Evolutionary conservation across 2,797 vertebrate species (phyloP), one percentile per base, ranked within the genome.

Genomic region (Sebastes paucispinis): DNA sequence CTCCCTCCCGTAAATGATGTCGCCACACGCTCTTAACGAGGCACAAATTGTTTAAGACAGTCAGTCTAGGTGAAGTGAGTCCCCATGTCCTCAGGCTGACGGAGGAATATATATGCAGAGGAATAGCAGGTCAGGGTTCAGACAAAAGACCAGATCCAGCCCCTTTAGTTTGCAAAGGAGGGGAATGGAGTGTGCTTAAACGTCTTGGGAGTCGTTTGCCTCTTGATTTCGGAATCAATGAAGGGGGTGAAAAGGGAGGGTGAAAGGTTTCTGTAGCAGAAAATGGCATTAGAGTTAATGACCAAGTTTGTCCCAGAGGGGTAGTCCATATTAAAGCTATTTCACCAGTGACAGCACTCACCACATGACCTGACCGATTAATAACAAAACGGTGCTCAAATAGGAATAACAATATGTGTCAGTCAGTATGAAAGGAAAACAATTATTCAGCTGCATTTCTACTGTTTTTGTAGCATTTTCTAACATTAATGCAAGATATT

Each of bases 221-320:
- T 92, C 91, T 94, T 93, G 89, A 92, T 95, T 94, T 94, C 90
- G 83, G 87, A 94, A 92, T 95, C 92, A 92, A 92, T 94, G 90
- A 90, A 86, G 86, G 81, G 79, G 84, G 71, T 63, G 87, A 86
- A 62, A 75, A 82, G 81, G 89, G 91, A 85, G 88, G 87, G 88
- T 71, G 85, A 90, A 88, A 79, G 90, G 89, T 84, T 92, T 85
- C 90, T 88, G 72, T 75, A 83, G 94, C 93, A 94, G 94, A 94
- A 95, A 95, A 96, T 94, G 94, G 93, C 91, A 95, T 95, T 94
- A 95, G 93, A 94, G 93, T 95, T 96, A 96, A 96, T 96, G 95
- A 95, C 94, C 92, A 88, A 88, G 85, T 88, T 85, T 60, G 87
- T 95, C 95, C 94, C 96, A 91, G 81, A 93, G 94, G 96, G 87